Evolutionary conservation across 2,113 vertebrate genomes (phyloP), one percentile per base, ranked within the genome.

Genomic region (Neofelis nebulosa): DNA sequence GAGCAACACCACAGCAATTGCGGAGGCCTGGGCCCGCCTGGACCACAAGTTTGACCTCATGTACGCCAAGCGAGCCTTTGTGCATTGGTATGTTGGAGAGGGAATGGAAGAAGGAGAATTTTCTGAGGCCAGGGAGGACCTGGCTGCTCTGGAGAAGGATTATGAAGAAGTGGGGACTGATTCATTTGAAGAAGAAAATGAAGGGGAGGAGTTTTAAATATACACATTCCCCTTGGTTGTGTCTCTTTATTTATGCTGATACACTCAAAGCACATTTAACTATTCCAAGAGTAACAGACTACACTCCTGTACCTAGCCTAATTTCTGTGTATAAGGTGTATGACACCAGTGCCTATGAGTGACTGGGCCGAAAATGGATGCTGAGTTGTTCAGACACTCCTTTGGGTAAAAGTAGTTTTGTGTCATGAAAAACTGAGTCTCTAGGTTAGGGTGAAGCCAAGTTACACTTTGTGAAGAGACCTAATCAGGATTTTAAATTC

Each of bases 41-140:
- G 99, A 99, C 94, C 99, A 99, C 97, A 99, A 99, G 96, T 99
- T 99, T 27, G 99, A 99, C 61, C 98, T 99, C 83, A 99, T 99
- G 99, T 99, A 99, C 0, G 99, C 99, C 97, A 99, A 99, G 97
- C 98, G 99, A 50, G 99, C 99, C 15, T 99, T 99, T 52, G 99
- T 99, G 90, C 99, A 99, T 89, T 99, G 99, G 99, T 99, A 99
- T 0, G 99, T 99, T 5, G 99, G 99, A 0, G 99, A 99, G 50
- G 99, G 99, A 50, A 99, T 99, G 99, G 99, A 99, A 89, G 99
- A 99, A 80, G 99, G 99, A 48, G 99, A 99, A 91, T 99, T 99
- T 3, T 97, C 99, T 0, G 99, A 99, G 97, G 99, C 99, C 45
- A 82, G 99, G 36, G 99, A 99, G 81, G 99, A 99, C 96, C 98